phyloP scores from a whole-genome alignment of 2,888 invertebrate species.

The Octonoba sinensis region DNA sequence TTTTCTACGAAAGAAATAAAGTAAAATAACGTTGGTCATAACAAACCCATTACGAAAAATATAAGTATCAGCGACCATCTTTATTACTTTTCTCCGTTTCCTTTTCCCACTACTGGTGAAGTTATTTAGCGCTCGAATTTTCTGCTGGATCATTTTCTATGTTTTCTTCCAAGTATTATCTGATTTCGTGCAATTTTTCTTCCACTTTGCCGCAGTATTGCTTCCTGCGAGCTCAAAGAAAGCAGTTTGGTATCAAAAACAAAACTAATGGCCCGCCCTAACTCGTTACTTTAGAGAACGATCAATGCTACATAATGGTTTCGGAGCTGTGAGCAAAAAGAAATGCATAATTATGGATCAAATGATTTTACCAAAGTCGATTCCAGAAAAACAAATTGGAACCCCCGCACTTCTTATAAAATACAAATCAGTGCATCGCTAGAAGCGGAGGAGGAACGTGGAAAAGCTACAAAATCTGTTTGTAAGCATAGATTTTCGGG shows the following conservation, averaged over 20 bases:
- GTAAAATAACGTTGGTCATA: constrained; percentile 14
- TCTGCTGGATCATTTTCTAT: constrained; percentile 39
- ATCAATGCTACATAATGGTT: constrained; percentile 51
- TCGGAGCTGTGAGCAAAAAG: constrained; percentile 17
- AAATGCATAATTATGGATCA: constrained; percentile 56
- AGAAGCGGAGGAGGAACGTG: constrained; percentile 9
- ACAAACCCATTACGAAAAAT: constrained; percentile 40
- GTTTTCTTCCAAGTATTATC: constrained; percentile 48
- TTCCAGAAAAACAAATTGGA: constrained; percentile 23
- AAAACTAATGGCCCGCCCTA: constrained; percentile 26
- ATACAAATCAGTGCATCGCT: constrained; percentile 3
- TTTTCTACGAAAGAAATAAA: not conserved
- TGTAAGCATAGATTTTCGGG: not conserved
- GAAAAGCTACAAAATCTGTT: constrained; percentile 18
- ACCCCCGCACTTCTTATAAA: not conserved
- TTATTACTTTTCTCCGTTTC: constrained; percentile 31
- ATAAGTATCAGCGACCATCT: constrained; percentile 23
- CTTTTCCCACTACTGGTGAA: constrained; percentile 11
- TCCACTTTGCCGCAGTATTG: constrained; percentile 16
- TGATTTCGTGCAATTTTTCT: constrained; percentile 35
- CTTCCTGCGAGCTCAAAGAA: not conserved
- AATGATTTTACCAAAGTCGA: constrained; percentile 26
- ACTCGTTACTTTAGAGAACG: constrained; percentile 18
- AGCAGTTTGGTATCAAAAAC: constrained; percentile 29
- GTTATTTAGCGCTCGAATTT: constrained; percentile 44